Evolutionary conservation across 2,797 vertebrate species (phyloP), one percentile per base, ranked within the genome.

Genomic region (Pyrocephalus nanus): DNA sequence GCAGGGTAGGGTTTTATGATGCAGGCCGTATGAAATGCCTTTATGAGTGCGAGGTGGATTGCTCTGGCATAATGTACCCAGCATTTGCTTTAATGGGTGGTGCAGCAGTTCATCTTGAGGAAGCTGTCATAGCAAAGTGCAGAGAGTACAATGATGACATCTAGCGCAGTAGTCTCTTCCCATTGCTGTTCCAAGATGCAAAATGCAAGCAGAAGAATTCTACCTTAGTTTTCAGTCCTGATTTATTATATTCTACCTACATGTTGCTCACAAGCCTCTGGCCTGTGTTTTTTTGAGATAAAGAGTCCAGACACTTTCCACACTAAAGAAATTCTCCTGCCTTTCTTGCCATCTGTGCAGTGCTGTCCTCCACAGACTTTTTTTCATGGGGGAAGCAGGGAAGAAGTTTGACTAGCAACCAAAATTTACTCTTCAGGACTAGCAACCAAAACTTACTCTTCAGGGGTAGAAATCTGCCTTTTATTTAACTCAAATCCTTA

Each of bases 11-110:
- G 53, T 99, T 99, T 95, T 99, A 99, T 0, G 98, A 99, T 1
- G 98, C 98, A 4, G 98, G 98, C 93, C 90, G 85, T 92, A 99
- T 99, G 99, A 98, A 98, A 96, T 99, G 99, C 97, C 98, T 99
- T 86, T 99, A 99, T 3, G 99, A 99, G 96, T 98, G 99, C n/a
- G 98, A 98, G 82, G 98, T 99, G 94, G 99, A 99, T 89, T 99
- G 99, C 73, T 99, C 99, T 1, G 98, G 98, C 26, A 98, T 98
- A 3, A 99, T 99, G 99, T 99, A 98, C 96, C 99, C 99, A 2
- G 99, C 98, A 0, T 99, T 99, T 26, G 99, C 99, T 30, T 97
- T 99, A 75, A 98, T 99, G 99, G 99, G 99, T 15, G 97, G 99
- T 1, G 99, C 98, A 2, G 98, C 97, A 27, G 93, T 99, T 89